Evolutionary conservation across 2,113 vertebrate species (phyloP), one percentile per base, ranked within the genome.

Genomic region (Stigmatopora argus): DNA sequence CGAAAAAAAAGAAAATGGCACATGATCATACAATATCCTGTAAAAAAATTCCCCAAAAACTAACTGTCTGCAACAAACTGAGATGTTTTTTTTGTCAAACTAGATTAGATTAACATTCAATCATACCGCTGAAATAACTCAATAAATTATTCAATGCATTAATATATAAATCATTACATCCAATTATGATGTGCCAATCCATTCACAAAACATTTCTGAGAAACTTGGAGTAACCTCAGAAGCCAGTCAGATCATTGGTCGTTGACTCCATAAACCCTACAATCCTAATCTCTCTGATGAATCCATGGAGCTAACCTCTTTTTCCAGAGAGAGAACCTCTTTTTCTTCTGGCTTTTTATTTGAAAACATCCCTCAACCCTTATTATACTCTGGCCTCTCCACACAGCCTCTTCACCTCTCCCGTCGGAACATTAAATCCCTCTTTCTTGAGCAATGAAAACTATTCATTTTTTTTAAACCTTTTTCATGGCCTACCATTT

Each of bases 181-280:
- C 3, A 45, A 58, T 63, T 7, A 52, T 18, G 14, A 18, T 44
- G 12, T 56, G 8, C 13, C 51, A 55, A 38, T 10, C 44, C 17
- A 63, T 26, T 17, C 18, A 52, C 58, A 41, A 59, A 59, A 41
- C 12, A 18, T 35, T 4, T 6, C 18, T 35, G 51, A 53, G 23
- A 53, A 53, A 1, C 34, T 7, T 11, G 4, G 5, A n/a, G 34
- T 59, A 59, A 59, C 34, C 35, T 41, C 31, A 41, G 57, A n/a
- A 59, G 17, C 35, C 11, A 38, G 57, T 55, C 23, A 66, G 65
- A 71, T 66, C 48, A 65, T 9, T 34, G 65, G 34, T 68, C 76
- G 74, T 82, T 83, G 78, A 76, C 58, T 69, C 52, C 62, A 57
- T 72, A 68, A 79, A 70, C 55, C 55, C 51, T 14, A 62, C 62